Conservation (phyloP, 1,140 invertebrate species). For the Telenomus remus region DNA sequence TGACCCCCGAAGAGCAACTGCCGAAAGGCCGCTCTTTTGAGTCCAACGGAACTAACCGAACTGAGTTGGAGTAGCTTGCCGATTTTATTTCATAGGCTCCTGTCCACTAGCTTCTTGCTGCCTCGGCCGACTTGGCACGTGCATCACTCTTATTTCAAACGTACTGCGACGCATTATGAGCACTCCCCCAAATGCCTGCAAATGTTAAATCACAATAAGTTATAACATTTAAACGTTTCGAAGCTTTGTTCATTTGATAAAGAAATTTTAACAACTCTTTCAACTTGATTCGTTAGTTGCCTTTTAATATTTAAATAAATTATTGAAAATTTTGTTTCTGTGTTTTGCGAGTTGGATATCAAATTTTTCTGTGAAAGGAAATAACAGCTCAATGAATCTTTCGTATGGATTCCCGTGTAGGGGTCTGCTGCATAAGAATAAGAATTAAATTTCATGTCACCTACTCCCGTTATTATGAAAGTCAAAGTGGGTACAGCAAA, state of each 20-base stretch:
- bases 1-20: constrained; percentile 16
- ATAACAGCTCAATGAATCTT: no score
- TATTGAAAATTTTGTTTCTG: no score
- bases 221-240: constrained; percentile 6
- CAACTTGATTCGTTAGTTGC: no score
- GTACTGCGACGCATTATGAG: constrained; percentile 27
- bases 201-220: constrained; percentile 8
- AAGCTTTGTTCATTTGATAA: constrained; percentile 1
- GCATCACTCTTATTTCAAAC: constrained; percentile 27
- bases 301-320: no score
- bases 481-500: no score
- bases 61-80: constrained; percentile 10
- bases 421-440: no score
- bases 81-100: constrained; percentile 44
- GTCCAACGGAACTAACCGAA: constrained; percentile 27
- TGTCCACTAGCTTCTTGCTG: constrained; percentile 21
- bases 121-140: constrained; percentile 38
- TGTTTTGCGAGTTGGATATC: no score
- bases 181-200: constrained; percentile 23
- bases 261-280: constrained; percentile 5
- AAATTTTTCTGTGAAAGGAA: no score
- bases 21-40: constrained; percentile 20
- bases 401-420: no score
- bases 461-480: no score
- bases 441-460: no score